Conservation (phyloP, 2,888 invertebrate genomes). For the Dasypolia templi region DNA sequence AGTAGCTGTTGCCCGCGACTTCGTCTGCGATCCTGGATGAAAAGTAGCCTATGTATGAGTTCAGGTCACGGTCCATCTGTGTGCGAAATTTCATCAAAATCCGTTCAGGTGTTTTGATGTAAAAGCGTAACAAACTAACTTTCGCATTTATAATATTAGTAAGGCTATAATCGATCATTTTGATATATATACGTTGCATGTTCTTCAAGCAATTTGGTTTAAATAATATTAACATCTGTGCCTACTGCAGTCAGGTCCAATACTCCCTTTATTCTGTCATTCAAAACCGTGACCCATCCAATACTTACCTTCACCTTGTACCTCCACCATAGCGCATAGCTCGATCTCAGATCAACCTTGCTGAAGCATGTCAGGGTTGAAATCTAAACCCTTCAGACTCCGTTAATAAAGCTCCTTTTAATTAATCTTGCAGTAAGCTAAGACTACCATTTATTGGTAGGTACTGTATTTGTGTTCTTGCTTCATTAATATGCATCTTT, state of each 20-base stretch:
- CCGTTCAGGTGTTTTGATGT: too few relatives aligned
- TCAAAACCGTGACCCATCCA: slow-evolving; percentile 7
- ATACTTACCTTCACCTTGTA: slow-evolving; percentile 19
- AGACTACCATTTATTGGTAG: background rate
- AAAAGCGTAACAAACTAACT: too few relatives aligned
- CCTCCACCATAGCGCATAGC: slow-evolving; percentile 2
- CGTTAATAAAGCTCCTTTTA: slow-evolving; percentile 13
- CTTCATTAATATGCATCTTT: background rate
- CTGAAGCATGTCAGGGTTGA: slow-evolving; percentile 47
- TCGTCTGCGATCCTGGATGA: too few relatives aligned
- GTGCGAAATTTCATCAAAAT: too few relatives aligned
- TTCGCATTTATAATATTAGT: too few relatives aligned
- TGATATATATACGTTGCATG: too few relatives aligned
- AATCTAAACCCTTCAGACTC: slow-evolving; percentile 8
- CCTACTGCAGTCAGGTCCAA: background rate
- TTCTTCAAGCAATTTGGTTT: background rate
- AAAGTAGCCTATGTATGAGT: too few relatives aligned
- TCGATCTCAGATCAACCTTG: slow-evolving; percentile 26
- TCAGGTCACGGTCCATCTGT: too few relatives aligned
- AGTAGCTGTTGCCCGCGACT: too few relatives aligned
- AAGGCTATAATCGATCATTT: too few relatives aligned
- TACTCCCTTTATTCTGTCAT: background rate
- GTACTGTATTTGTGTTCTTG: background rate
- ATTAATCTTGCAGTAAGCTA: slow-evolving; percentile 22
- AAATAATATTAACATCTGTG: background rate